Conservation (phyloP, 2,888 invertebrate genomes). For the Epistrophe grossulariae region DNA sequence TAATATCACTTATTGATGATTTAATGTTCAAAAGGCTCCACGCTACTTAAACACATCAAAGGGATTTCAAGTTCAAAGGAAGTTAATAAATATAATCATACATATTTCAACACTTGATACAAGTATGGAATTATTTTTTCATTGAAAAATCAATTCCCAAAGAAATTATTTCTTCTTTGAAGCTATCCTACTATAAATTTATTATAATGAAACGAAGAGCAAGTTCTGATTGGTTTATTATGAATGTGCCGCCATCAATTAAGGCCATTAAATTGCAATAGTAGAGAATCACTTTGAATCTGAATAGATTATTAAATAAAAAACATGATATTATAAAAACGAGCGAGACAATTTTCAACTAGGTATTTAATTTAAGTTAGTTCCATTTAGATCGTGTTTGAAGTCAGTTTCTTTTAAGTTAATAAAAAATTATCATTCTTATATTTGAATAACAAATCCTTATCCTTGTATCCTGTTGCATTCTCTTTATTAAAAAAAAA, state of each 20-base stretch:
- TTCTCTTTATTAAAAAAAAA: neutral
- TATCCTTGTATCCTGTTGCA: neutral
- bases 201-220: neutral
- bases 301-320: neutral
- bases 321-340: neutral
- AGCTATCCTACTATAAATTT: neutral
- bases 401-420: neutral
- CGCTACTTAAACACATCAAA: neutral
- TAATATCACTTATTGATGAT: no score
- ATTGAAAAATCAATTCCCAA: neutral
- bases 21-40: no score
- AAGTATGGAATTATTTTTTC: neutral
- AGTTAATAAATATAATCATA: neutral
- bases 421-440: neutral
- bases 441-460: neutral
- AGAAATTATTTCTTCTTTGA: neutral
- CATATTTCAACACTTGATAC: neutral
- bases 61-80: neutral
- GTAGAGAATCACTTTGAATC: no score
- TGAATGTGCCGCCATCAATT: neutral
- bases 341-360: neutral
- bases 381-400: neutral
- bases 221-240: neutral
- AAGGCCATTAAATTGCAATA: constrained; percentile 12
- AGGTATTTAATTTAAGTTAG: neutral